Evolutionary conservation across 2,888 invertebrate species (phyloP), one percentile per base, ranked within the genome.

Genomic region (Aphodius granarius): DNA sequence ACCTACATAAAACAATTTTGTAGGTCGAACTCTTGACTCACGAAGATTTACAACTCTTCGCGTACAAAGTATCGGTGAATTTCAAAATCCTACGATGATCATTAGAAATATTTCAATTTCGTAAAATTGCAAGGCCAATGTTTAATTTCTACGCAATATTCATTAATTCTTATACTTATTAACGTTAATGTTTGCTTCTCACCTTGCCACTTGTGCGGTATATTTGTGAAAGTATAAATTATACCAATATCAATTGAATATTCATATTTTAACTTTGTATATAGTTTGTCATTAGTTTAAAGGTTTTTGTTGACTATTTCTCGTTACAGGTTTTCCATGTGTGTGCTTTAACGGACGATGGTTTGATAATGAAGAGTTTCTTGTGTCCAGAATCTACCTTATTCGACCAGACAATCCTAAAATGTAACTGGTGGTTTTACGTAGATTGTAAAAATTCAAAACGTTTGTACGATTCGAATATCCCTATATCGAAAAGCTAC

Each of bases 341-440:
- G 4, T 97, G 96, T 84, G 96, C 96, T 0, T 88, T 96, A 73
- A 96, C 96, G 2, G 96, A 96, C 81, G 95, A 95, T 80, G 96
- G 96, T 0, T 89, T 96, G 75, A 94, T 96, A 72, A 95, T 95
- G 92, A 96, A 96, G 86, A 96, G 96, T 71, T 97, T 97, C 88
- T 90, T 96, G 68, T 97, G 96, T 84, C 96, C 96, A 0, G 95
- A 96, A 86, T 96, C 95, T 23, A 97, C 97, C 0, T 90, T 96
- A 73, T 97, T 97, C 87, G 96, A 97, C 84, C 96, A 96, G 86
- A 95, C 95, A 19, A 94, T 97, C 78, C 89, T 97, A 4, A 96
- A 96, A 85, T 97, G 97, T 87, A 96, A 96, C 86, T 96, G 96
- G 96, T 96, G 95, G 95, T 95, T 96, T 89, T 96, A 96, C 86